Evolutionary conservation across 2,888 invertebrate genomes (phyloP), one percentile per base, ranked within the genome.

Genomic region (Chorisops tibialis): DNA sequence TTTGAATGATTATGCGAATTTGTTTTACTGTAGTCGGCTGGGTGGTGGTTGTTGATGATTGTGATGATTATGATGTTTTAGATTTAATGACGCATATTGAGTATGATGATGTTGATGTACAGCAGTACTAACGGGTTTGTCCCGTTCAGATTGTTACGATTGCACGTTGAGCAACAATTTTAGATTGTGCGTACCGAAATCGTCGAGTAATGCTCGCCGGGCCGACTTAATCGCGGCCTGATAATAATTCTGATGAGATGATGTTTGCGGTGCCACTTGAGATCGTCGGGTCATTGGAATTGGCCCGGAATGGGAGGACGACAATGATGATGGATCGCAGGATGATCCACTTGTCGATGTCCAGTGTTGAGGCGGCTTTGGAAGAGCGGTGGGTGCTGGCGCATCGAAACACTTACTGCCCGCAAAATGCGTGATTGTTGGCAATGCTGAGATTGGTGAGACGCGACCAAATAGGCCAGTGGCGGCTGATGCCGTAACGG

Each of bases 361-460:
- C 91, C 91, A 92, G 78, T 88, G 89, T 68, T 83, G 83, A 63
- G 91, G 91, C 70, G 91, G 91, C 74, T 86, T 88, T 63, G 91
- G 91, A 72, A 91, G 79, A 67, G 87, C 86, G 69, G 85, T 85
- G 47, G 91, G 89, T 62, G 88, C 85, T 54, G 91, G 91, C 60
- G 91, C 87, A 69, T 89, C 89, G 72, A 88, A 89, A 81, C 90
- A 91, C 77, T 90, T 91, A 74, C 89, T 87, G 73, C 86, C 89
- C 67, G 91, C 91, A 75, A 78, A 80, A 72, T 76, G 77, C 70
- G 76, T 75, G 66, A 77, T 64, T 52, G 65, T 62, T 48, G 62
- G 49, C 37, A 63, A 56, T 63, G 61, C 49, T 11, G 59, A 50
- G 41, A 39, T 49, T 7, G 60, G 41, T 3, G 50, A 48, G 41